Conservation (phyloP, 2,888 invertebrate genomes). For the Dasysyrphus tricinctus region DNA sequence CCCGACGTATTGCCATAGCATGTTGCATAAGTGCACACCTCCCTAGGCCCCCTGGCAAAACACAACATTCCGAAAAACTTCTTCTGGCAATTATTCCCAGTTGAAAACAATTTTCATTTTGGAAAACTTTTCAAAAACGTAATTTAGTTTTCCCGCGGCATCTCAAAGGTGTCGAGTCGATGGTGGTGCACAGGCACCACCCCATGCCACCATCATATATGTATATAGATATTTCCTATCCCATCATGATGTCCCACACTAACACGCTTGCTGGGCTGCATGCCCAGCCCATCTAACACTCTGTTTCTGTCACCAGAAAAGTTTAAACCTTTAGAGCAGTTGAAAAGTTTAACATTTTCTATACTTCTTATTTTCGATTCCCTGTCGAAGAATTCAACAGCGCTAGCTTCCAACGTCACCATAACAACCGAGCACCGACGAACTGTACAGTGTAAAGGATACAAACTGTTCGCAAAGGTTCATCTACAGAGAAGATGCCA, state of each 20-base stretch:
- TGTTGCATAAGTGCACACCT: conserved; percentile 1
- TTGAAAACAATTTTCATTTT: conserved; percentile 75
- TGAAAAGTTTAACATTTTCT: conserved; percentile 60
- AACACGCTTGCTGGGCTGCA: conserved; percentile 1
- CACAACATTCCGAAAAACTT: conserved; percentile 59
- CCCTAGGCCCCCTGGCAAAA: background rate
- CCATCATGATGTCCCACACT: background rate
- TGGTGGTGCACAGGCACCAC: conserved; percentile 44
- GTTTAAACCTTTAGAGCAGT: conserved; percentile 64
- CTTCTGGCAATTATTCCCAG: conserved; percentile 72
- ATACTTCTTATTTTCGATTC: conserved; percentile 25
- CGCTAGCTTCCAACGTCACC: background rate
- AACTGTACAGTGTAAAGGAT: background rate
- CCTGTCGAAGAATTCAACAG: conserved; percentile 26
- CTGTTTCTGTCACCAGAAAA: conserved; percentile 67
- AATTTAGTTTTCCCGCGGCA: conserved; percentile 74
- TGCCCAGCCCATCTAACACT: conserved; percentile 48
- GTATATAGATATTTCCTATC: background rate
- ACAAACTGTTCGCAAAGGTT: conserved; percentile 17
- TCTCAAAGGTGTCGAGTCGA: conserved; percentile 68
- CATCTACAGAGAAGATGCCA: background rate
- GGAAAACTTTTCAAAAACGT: conserved; percentile 73
- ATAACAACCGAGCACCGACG: background rate
- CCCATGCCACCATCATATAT: background rate
- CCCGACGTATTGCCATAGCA: conserved; percentile 1